Base-by-base conservation (phyloP, 2,888 invertebrate species). In the Calliopum simillimum region DNA sequence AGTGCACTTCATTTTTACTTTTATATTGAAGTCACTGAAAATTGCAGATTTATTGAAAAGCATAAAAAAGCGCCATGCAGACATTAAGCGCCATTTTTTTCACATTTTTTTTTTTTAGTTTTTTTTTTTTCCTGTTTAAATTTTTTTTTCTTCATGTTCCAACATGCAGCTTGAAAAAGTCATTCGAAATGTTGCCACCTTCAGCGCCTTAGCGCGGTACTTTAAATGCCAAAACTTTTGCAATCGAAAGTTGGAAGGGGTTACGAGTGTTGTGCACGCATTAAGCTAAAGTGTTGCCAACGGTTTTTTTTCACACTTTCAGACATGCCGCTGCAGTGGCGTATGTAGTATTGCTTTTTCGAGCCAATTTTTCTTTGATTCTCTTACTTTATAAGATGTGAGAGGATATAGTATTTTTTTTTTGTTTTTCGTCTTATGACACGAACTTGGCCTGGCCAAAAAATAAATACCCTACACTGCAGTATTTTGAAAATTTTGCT, bases 211-310 rank as follows among this genome's bases (percentile, higher is more conserved):
- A 8, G 33, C 33, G 33, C 33, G 33, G n/a, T 2, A 33, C 33
- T 33, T 61, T 44, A 44, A 61, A 47, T 61, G 21, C 46, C 14
- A 23, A 61, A 61, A 61, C 21, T 61, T 61, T 61, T 12, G 19
- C 61, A 19, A 61, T 61, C 46, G 44, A 61, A 46, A 61, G 46
- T 23, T 61, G 23, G 13, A 61, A 13, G 6, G n/a, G 46, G 33
- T 33, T 21, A 6, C 6, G 3, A 19, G 44, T 1, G 23, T 14
- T 13, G 21, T 12, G 16, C 25, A 51, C 64, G 51, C 64, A 53
- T 19, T 41, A 33, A 19, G 51, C 64, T 19, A 33, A 64, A 64
- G 64, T 51, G 64, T 51, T 64, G 63, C 64, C 64, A 64, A 64
- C 64, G 8, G 59, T 21, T 43, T 59, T 33, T 33, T 5, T 33